Base-by-base conservation (phyloP, 2,797 vertebrate genomes). In the Psittacula echo region DNA sequence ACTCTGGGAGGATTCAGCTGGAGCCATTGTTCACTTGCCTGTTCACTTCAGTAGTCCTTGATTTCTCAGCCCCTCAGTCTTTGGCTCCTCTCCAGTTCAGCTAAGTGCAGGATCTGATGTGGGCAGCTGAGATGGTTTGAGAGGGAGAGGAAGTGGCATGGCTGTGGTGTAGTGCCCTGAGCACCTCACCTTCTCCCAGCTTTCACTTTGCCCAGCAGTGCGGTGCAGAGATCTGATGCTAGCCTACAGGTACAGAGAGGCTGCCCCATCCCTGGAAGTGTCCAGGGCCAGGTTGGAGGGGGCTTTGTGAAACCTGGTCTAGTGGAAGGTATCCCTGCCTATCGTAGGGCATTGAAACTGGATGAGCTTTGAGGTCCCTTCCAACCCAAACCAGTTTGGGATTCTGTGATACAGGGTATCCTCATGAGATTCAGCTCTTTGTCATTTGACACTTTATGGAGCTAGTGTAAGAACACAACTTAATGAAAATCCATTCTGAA, bases 141-240 rank as follows among this genome's bases (percentile, higher is more conserved):
- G 34, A 74, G 1, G 2, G 6, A 30, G 7, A 54, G 10, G 44
- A 87, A 80, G 24, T 0, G 1, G 3, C 16, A 13, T 2, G 18
- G 11, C 29, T 83, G 4, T 34, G 10, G 13, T 67, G 21, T 15
- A 85, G 14, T 44, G 11, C 9, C 24, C 50, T 78, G 44, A 44
- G 27, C 10, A 21, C 1, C 0, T 60, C 34, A 21, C 6, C 15
- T 71, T 12, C 15, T 85, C 5, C 1, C 0, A 0, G 22, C 32
- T 47, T 66, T 45, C 47, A 15, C 11, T 26, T 24, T 41, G 15
- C 34, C 42, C 44, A 34, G 17, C 23, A 50, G 42, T 3, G 21
- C 0, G 0, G 19, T 2, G 1, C 10, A 19, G 45, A 68, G 39
- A 32, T 29, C 15, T 18, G 21, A 9, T 21, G 24, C 4, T 18